A percentile compares a stretch with the other conserved stretches of the same genome.
phyloP scores from a whole-genome alignment of 37 sponge, comb jelly and placozoan genomes.

The Ianthella basta region DNA sequence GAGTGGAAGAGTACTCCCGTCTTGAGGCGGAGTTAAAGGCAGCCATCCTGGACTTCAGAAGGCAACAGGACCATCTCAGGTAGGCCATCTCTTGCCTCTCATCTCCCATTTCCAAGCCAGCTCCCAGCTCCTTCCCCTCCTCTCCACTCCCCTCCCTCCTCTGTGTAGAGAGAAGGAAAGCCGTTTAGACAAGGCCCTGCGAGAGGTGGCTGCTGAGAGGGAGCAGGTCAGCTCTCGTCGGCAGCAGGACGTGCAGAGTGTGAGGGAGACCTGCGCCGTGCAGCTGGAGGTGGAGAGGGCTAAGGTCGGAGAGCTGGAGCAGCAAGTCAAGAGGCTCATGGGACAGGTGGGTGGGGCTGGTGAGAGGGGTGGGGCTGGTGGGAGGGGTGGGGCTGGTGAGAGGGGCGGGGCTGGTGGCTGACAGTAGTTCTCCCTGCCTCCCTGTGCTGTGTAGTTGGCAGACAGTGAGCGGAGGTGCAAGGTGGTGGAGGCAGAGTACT shows the following conservation, averaged over 20 bases:
- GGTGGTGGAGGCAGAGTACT: constrained; percentile 67
- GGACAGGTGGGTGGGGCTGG: constrained; percentile 47
- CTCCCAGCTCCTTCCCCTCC: too few relatives aligned
- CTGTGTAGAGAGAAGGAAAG: neutral
- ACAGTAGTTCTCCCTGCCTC: too few relatives aligned
- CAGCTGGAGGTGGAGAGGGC: constrained; percentile 52
- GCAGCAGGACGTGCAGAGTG: neutral
- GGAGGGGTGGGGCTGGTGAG: neutral
- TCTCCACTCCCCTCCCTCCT: too few relatives aligned
- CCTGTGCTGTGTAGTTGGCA: constrained; percentile 44
- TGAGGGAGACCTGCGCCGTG: constrained; percentile 3
- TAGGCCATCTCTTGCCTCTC: too few relatives aligned
- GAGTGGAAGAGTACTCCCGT: constrained; percentile 40
- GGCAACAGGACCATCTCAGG: constrained; percentile 43
- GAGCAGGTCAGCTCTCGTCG: neutral
- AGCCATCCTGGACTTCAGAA: neutral
- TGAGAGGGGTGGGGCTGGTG: neutral
- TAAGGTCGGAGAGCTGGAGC: constrained; percentile 52
- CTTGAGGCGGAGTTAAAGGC: constrained; percentile 17
- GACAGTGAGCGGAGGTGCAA: constrained; percentile 43
- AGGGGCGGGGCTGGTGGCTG: too few relatives aligned
- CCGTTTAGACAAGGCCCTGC: neutral
- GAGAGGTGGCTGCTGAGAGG: constrained; percentile 9
- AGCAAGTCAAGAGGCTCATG: constrained; percentile 40
- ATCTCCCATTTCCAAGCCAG: too few relatives aligned